Evolutionary conservation across 2,113 vertebrate species (phyloP).

Genomic region (Nyctibius bracteatus): DNA sequence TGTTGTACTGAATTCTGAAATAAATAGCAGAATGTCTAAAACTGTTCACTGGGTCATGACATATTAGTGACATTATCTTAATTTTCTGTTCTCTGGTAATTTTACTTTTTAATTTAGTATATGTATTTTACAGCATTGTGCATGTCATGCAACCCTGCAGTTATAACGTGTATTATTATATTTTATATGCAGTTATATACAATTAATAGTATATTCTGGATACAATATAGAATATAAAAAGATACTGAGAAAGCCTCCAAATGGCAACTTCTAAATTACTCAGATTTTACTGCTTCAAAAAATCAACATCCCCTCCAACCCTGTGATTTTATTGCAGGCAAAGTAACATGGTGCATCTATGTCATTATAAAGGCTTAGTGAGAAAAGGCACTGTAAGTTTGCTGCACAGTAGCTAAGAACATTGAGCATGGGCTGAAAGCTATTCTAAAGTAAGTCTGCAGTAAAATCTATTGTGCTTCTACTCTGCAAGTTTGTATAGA

Average conservation of each 20-base stretch:
- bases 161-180: neutral
- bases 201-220: neutral
- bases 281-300: neutral
- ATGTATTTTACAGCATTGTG: neutral
- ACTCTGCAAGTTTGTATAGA: neutral
- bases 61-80: neutral
- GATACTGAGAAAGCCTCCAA: neutral
- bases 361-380: neutral
- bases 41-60: neutral
- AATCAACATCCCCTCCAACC: neutral
- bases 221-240: neutral
- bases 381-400: neutral
- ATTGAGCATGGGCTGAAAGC: neutral
- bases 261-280: neutral
- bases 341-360: neutral
- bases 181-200: neutral
- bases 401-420: neutral
- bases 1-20: neutral
- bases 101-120: neutral
- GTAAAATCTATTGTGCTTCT: neutral
- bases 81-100: neutral
- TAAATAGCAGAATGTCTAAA: neutral
- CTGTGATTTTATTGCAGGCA: neutral
- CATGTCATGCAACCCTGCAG: neutral
- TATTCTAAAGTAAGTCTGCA: neutral